Base-by-base conservation (phyloP, 1,140 invertebrate species). In the Drosophila nannoptera region DNA sequence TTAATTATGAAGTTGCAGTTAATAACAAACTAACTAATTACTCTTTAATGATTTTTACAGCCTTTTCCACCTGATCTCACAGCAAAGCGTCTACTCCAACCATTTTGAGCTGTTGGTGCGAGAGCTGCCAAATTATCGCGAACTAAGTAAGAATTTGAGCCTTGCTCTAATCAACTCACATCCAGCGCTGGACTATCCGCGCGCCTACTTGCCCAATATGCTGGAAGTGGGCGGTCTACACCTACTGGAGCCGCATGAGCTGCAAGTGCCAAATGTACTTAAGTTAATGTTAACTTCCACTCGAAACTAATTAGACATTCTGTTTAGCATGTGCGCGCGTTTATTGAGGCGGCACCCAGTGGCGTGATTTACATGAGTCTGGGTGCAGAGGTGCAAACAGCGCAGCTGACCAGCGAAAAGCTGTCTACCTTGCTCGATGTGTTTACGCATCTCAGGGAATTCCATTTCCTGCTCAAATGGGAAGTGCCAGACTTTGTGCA, bases 381-480 rank as follows among this genome's bases (percentile, higher is more conserved):
- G 22, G 93, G 93, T 0, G 93, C 93, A 0, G 92, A 93, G 88
- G 80, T 93, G 0, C 90, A 90, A 63, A 90, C 90, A 54, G 88
- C 90, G n/a, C 91, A 91, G 40, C 75, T 94, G 74, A 90, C 92
- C 0, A 31, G 71, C 7, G 90, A 92, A 0, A 93, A 92, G 62
- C 78, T 91, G 32, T 69, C 91, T 3, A 90, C 73, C 2, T 32
- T 88, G n/a, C 40, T 89, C 4, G 78, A 92, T 7, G 91, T 92
- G 1, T 91, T 94, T 56, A 77, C 70, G 8, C 88, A 90, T 48
- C 73, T 94, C 0, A 92, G 92, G 7, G 91, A 93, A 50, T 83
- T 88, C 7, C 91, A 91, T 32, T 91, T 94, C 4, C 66, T 95
- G 0, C 92, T 93, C 91, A 95, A 95, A 84, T 95, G 92, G 91